Evolutionary conservation across 2,888 invertebrate species (phyloP).

Genomic region (Torymus tubicola): DNA sequence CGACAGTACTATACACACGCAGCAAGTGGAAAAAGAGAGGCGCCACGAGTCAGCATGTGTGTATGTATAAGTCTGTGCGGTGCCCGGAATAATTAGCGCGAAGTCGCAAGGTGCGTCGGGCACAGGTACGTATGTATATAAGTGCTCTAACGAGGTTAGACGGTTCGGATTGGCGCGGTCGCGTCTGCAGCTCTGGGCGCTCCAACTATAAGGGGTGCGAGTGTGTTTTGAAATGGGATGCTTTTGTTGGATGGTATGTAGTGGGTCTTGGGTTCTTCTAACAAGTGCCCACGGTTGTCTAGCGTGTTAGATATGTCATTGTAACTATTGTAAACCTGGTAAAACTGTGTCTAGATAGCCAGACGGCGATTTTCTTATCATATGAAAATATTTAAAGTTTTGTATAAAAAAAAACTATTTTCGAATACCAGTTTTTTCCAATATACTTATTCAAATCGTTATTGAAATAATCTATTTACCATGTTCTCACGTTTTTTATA

Average conservation of each 20-base stretch:
- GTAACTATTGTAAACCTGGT: no score
- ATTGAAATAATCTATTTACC: no score
- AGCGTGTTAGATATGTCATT: no score
- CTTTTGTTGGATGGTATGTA: conserved; percentile 7
- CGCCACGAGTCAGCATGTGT: background rate
- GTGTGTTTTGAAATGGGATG: conserved; percentile 19
- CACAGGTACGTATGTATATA: conserved; percentile 15
- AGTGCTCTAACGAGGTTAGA: conserved; percentile 70
- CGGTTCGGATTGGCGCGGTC: conserved; percentile 59
- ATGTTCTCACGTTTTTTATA: no score
- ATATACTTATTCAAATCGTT: no score
- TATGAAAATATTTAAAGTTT: no score
- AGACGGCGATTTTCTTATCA: no score
- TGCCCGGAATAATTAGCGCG: conserved; percentile 66
- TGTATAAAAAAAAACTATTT: no score
- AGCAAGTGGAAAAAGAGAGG: conserved; percentile 16
- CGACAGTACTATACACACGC: background rate
- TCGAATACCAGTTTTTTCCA: no score
- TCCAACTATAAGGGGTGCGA: background rate
- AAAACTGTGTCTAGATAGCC: no score
- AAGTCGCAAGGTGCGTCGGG: conserved; percentile 65
- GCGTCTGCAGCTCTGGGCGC: background rate
- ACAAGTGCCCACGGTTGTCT: no score
- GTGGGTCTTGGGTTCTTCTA: no score
- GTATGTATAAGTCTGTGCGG: background rate